Conservation (phyloP, 2,888 invertebrate species). For the Podotricha telesiphe region DNA sequence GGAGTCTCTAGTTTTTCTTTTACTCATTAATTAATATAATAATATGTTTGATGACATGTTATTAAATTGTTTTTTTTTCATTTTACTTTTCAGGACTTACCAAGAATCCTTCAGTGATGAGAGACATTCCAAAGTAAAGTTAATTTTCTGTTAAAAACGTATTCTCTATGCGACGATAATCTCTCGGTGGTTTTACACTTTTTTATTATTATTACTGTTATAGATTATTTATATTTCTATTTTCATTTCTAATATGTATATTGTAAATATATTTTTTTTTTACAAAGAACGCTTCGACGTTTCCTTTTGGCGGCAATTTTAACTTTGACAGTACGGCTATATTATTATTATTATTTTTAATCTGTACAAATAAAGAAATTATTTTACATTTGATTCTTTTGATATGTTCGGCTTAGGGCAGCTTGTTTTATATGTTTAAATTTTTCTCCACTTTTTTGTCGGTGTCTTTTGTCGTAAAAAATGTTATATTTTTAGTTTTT, state of each 20-base stretch:
- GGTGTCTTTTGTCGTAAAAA: too few species aligned
- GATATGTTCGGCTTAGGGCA: conserved; percentile 3
- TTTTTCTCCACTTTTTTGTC: background rate
- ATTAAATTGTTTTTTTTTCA: conserved; percentile 34
- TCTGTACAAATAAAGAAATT: background rate
- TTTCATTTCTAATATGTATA: conserved; percentile 43
- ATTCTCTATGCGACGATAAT: conserved; percentile 71
- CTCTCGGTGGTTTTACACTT: conserved; percentile 54
- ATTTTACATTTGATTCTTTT: background rate
- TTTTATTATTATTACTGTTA: background rate
- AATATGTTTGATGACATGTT: background rate
- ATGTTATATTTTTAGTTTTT: conserved; percentile 3
- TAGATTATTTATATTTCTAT: conserved; percentile 41
- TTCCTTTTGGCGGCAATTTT: conserved; percentile 34
- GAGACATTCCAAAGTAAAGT: conserved; percentile 67
- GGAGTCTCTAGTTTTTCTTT: too few species aligned
- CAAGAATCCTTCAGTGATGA: conserved; percentile 77
- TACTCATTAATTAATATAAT: too few species aligned
- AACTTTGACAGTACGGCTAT: conserved; percentile 26
- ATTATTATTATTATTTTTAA: background rate
- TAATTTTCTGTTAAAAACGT: conserved; percentile 32
- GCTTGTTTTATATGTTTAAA: background rate
- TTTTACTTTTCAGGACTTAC: conserved; percentile 64
- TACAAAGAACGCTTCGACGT: background rate
- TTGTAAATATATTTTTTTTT: conserved; percentile 26